These are phyloP conservation scores for Andrena hattorfiana DNA, from an alignment of 2,888 invertebrate species.

Conservation along the genomic window DNA sequence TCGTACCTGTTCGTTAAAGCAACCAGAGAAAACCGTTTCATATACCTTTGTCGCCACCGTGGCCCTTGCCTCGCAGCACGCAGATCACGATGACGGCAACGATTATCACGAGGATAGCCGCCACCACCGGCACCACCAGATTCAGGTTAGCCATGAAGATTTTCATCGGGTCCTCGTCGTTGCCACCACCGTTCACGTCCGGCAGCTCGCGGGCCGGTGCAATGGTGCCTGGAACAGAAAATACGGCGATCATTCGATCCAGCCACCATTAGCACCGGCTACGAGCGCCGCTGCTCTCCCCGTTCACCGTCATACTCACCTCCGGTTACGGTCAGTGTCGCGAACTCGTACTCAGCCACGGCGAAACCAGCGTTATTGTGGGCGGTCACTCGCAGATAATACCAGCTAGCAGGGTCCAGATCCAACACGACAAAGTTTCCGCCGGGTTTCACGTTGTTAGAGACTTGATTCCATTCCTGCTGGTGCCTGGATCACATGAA, in stretches of 20 bases:
- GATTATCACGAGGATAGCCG: conserved; percentile 96
- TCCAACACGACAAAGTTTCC: conserved; percentile 96
- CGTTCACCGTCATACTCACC: conserved; percentile 87
- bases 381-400: conserved; percentile 95
- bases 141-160: conserved; percentile 95
- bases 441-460: conserved; percentile 96
- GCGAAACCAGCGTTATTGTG: conserved; percentile 98
- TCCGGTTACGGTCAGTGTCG: conserved; percentile 96
- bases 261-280: conserved; percentile 82
- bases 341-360: conserved; percentile 97
- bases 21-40: conserved; percentile 42
- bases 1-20: conserved; percentile 88
- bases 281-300: conserved; percentile 61
- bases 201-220: conserved; percentile 95
- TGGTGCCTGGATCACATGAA: conserved; percentile 87
- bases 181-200: conserved; percentile 87
- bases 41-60: conserved; percentile 91
- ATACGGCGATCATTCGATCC: conserved; percentile 69
- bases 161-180: conserved; percentile 92
- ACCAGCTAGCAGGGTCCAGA: conserved; percentile 97
- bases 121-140: conserved; percentile 97
- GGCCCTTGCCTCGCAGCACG: conserved; percentile 94
- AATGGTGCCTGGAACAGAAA: conserved; percentile 95
- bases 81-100: conserved; percentile 97
- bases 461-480: conserved; percentile 97